Evolutionary conservation across 2,113 vertebrate species (phyloP).

Genomic region (Loxodonta africana): DNA sequence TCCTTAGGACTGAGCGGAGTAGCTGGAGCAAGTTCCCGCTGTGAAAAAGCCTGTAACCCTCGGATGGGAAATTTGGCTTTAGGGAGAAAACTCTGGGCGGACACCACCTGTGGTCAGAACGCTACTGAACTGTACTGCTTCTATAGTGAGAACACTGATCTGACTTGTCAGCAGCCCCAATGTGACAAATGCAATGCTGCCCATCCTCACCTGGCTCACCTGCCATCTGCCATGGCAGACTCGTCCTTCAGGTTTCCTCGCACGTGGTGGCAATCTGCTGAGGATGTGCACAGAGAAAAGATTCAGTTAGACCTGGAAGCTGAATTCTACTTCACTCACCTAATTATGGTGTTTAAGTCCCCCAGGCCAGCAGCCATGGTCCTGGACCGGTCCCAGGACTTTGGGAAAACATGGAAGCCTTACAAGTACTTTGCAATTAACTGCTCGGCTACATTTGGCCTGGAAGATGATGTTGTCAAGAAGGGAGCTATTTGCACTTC

Average conservation of each 20-base stretch:
- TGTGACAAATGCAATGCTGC: conserved; percentile 92
- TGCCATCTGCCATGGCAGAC: conserved; percentile 95
- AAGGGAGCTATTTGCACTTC: conserved; percentile 94
- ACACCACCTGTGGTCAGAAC: conserved; percentile 92
- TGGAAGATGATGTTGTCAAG: conserved; percentile 90
- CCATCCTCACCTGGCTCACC: conserved; percentile 91
- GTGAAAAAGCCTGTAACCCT: conserved; percentile 97
- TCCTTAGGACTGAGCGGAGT: conserved; percentile 84
- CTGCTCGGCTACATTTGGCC: conserved; percentile 93
- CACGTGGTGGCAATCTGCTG: conserved; percentile 98
- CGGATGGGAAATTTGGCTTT: conserved; percentile 96
- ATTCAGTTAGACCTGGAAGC: conserved; percentile 96
- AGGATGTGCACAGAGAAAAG: conserved; percentile 89
- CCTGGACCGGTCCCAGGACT: conserved; percentile 97
- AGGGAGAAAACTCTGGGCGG: conserved; percentile 92
- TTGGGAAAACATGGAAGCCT: conserved; percentile 94
- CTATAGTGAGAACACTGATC: conserved; percentile 86
- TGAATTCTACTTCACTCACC: conserved; percentile 97
- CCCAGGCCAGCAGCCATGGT: conserved; percentile 96
- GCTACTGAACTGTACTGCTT: conserved; percentile 92
- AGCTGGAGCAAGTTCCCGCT: conserved; percentile 88
- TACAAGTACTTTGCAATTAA: conserved; percentile 95
- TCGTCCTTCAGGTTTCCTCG: conserved; percentile 95
- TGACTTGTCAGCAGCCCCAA: conserved; percentile 86
- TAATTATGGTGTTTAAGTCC: conserved; percentile 97